Conservation (phyloP, 2,888 invertebrate species). For the Capitulum mitella region DNA sequence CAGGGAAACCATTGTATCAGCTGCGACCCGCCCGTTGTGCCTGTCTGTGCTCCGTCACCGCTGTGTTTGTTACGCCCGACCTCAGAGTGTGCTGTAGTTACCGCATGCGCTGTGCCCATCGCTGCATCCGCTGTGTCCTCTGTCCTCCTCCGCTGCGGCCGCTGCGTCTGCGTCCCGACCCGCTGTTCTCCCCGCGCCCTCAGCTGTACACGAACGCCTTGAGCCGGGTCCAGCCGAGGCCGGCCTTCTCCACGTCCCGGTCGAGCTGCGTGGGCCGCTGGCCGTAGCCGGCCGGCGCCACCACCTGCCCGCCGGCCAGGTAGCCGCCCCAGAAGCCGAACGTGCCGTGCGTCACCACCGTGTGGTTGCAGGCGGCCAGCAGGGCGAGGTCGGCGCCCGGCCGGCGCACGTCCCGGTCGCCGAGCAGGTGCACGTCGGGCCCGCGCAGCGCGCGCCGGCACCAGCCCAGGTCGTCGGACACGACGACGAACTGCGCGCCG, state of each 20-base stretch:
- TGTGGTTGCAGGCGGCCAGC: slow-evolving; percentile 37
- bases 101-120: too few species aligned
- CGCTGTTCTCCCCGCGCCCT: background rate
- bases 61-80: too few species aligned
- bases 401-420: slow-evolving; percentile 11
- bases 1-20: too few species aligned
- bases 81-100: too few species aligned
- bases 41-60: too few species aligned
- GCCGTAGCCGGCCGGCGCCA: slow-evolving; percentile 26
- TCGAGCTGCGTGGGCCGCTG: background rate
- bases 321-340: slow-evolving; percentile 42
- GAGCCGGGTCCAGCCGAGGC: background rate
- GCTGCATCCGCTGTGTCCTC: too few species aligned
- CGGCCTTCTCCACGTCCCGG: background rate
- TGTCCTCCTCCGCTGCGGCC: too few species aligned
- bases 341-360: slow-evolving; percentile 40
- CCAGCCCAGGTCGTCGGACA: slow-evolving; percentile 34
- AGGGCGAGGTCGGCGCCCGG: slow-evolving; percentile 34
- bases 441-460: slow-evolving; percentile 23
- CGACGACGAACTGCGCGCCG: slow-evolving; percentile 33
- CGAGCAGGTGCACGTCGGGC: slow-evolving; percentile 23
- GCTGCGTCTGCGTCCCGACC: too few species aligned
- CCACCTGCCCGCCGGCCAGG: slow-evolving; percentile 39
- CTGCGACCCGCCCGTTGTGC: too few species aligned
- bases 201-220: background rate